These are phyloP conservation scores for Hymenopus coronatus DNA, from an alignment of 2,888 invertebrate species.

Conservation along the genomic window DNA sequence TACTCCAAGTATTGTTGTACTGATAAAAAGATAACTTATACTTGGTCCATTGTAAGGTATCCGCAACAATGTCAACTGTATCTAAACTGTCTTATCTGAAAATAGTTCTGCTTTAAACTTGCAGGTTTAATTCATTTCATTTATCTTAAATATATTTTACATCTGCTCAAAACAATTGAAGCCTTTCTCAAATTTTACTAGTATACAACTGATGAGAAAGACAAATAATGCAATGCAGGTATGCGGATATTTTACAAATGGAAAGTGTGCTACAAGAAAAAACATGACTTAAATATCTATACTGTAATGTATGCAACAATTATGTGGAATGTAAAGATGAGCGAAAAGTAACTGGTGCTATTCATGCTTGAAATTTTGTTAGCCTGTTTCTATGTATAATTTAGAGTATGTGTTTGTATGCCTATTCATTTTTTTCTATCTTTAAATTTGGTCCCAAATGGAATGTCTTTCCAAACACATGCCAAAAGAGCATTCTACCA, in stretches of 20 bases:
- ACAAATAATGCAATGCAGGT: not conserved
- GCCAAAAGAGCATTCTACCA: not conserved
- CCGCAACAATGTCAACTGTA: not conserved
- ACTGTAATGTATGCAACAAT: not conserved
- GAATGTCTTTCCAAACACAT: not conserved
- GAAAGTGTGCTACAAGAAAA: not conserved
- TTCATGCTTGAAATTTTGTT: not conserved
- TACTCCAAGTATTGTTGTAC: constrained; percentile 2
- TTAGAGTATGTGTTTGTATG: not conserved
- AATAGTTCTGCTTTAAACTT: not conserved
- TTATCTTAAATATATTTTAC: not conserved
- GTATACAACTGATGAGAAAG: not conserved
- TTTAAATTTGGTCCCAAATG: not conserved
- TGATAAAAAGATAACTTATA: not conserved
- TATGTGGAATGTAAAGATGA: not conserved
- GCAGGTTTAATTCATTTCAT: not conserved
- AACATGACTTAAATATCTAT: not conserved
- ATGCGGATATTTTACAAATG: not conserved
- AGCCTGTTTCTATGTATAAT: not conserved
- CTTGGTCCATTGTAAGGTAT: not conserved
- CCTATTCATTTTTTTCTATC: not conserved
- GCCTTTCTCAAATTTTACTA: not conserved
- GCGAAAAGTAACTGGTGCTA: not conserved
- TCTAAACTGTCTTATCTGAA: not conserved
- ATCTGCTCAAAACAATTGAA: not conserved